Evolutionary conservation across 2,797 vertebrate genomes (phyloP), one percentile per base, ranked within the genome.

Genomic region (Pagetopsis macropterus): DNA sequence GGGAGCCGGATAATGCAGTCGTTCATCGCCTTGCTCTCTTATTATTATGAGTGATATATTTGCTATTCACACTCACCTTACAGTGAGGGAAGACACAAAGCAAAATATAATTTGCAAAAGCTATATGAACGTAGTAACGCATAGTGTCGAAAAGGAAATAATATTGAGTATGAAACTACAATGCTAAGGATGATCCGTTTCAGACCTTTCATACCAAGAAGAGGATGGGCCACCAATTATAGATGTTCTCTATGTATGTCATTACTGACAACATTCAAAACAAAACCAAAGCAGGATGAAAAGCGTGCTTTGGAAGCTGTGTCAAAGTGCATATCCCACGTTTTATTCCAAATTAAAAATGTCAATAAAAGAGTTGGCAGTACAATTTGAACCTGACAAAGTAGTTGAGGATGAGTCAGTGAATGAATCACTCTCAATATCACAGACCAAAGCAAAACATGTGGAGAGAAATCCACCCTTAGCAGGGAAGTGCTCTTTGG

Each of bases 341-440:
- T 69, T 88, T 85, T 78, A 65, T 88, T 88, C 70, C 81, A 86
- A 73, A 76, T 78, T 52, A 60, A 87, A 88, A 82, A 37, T 37
- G 8, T 37, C 33, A 37, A 37, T 37, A 37, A 37, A 37, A 83
- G 80, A 79, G 75, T 65, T 84, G 84, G 85, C 85, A 91, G 79
- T 62, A 87, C 83, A 84, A 83, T 83, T 70, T 83, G 68, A 82
- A 84, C 84, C 76, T 86, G 90, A 91, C 84, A 87, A 85, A 87
- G 76, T 86, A 83, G 80, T 82, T 75, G 79, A 82, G 78, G 84
- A 86, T 90, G 89, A 91, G 83, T 86, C 84, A 86, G 87, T 72
- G 83, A 86, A 86, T 89, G 77, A 90, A 87, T 90, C 80, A 86
- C 76, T 84, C 79, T 83, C 72, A 57, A 73, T 87, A 78, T 85